Percentiles rank a stretch among this genome's conserved stretches.
These are phyloP conservation scores for Pyxicephalus adspersus DNA, from an alignment of 2,113 vertebrate genomes.

Conservation along the genomic window DNA sequence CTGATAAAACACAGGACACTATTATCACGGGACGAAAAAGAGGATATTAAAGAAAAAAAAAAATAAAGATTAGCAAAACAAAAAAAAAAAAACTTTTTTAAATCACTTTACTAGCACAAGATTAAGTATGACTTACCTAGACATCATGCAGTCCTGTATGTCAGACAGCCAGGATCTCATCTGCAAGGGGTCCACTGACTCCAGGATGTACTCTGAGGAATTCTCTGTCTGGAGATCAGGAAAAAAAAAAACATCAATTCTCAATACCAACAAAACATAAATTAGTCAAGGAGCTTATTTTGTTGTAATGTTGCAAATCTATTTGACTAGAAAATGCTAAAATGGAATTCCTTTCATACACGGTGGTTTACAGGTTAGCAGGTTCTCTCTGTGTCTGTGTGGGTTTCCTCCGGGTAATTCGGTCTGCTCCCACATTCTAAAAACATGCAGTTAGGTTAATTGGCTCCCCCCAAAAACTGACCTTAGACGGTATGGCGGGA, in stretches of 20 bases:
- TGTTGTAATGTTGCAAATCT: background rate
- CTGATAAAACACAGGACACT: conserved; percentile 59
- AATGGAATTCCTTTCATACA: too few relatives aligned
- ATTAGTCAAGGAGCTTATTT: background rate
- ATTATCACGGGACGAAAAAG: background rate
- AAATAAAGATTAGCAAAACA: background rate
- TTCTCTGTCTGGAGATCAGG: conserved; percentile 76
- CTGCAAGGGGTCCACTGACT: conserved; percentile 84
- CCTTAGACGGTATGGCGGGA: too few relatives aligned
- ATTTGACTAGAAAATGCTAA: too few relatives aligned
- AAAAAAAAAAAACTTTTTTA: background rate
- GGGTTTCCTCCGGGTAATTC: too few relatives aligned
- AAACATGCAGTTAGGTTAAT: too few relatives aligned
- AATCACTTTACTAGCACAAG: background rate
- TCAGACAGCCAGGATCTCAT: conserved; percentile 90
- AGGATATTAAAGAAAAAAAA: background rate
- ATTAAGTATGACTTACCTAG: conserved; percentile 72
- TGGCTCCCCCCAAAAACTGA: too few relatives aligned
- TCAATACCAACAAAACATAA: background rate
- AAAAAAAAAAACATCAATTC: background rate
- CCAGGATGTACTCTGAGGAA: conserved; percentile 82
- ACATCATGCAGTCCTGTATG: conserved; percentile 85
- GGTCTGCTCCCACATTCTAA: too few relatives aligned
- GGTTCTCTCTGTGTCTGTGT: too few relatives aligned
- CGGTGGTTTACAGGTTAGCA: too few relatives aligned